Percentiles rank a stretch among this genome's conserved stretches.
Conservation (phyloP, 2,113 vertebrate species). For the Amia ocellicauda region DNA sequence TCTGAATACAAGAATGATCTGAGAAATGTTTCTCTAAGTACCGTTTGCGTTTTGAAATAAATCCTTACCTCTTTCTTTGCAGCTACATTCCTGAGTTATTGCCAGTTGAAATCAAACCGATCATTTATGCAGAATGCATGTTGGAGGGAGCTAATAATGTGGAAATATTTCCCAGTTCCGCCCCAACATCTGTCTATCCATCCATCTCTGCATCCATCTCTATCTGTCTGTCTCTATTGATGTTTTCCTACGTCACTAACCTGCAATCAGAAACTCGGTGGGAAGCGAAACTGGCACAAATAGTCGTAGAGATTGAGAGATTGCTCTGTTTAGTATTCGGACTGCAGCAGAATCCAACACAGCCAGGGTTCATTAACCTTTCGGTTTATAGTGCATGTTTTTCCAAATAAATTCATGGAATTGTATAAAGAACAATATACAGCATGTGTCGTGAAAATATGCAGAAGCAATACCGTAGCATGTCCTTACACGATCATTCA, state of each 20-base stretch:
- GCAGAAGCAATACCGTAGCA: too few species aligned
- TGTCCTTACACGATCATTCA: too few species aligned
- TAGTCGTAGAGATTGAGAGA: slow-evolving; percentile 41
- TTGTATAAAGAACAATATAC: too few species aligned
- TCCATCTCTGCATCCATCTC: slow-evolving; percentile 50
- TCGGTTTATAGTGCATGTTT: neutral
- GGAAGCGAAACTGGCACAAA: slow-evolving; percentile 44
- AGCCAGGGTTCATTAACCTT: slow-evolving; percentile 10
- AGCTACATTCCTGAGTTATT: slow-evolving; percentile 34
- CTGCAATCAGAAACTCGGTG: slow-evolving; percentile 57
- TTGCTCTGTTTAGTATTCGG: slow-evolving; percentile 34
- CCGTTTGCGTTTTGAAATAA: slow-evolving; percentile 26
- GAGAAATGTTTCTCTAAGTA: too few species aligned
- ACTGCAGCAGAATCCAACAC: slow-evolving; percentile 38
- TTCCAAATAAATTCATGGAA: too few species aligned
- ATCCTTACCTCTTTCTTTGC: slow-evolving; percentile 35
- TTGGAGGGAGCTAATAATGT: slow-evolving; percentile 48
- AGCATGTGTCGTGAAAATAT: too few species aligned
- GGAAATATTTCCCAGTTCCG: slow-evolving; percentile 56
- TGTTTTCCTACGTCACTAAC: slow-evolving; percentile 58
- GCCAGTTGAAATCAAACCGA: slow-evolving; percentile 38
- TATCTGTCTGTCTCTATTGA: slow-evolving; percentile 33
- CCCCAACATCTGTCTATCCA: slow-evolving; percentile 62
- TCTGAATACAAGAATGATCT: too few species aligned
- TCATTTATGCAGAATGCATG: slow-evolving; percentile 41